These are phyloP conservation scores for Heliothis virescens DNA, from an alignment of 1,140 invertebrate species.

Conservation along the genomic window DNA sequence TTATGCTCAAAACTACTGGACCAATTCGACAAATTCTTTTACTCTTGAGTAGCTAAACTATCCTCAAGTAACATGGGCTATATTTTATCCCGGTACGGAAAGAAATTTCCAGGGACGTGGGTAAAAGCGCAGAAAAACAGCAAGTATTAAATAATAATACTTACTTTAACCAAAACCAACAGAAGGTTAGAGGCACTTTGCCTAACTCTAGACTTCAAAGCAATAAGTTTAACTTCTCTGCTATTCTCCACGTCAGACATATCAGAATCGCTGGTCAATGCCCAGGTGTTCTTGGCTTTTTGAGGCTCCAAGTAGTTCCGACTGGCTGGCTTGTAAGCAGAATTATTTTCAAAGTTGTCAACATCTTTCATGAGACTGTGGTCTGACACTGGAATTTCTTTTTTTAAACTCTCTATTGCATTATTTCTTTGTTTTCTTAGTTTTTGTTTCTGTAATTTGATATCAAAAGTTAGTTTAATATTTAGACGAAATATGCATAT, in stretches of 20 bases:
- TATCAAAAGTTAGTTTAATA: too few relatives aligned
- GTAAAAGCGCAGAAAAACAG: too few relatives aligned
- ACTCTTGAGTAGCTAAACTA: too few relatives aligned
- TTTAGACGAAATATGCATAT: too few relatives aligned
- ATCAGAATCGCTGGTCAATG: conserved; percentile 83
- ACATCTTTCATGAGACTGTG: conserved; percentile 77
- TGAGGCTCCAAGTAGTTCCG: conserved; percentile 73
- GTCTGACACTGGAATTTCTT: conserved; percentile 81
- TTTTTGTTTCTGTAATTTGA: conserved; percentile 79
- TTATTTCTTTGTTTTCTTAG: conserved; percentile 79
- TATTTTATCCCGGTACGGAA: too few relatives aligned
- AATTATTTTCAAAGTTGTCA: conserved; percentile 75
- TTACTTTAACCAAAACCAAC: conserved; percentile 81
- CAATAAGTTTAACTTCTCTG: conserved; percentile 77
- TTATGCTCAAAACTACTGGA: too few relatives aligned
- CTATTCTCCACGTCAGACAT: conserved; percentile 82
- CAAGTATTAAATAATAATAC: conserved; percentile 1
- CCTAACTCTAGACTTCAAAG: conserved; percentile 79
- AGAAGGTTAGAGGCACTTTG: conserved; percentile 83
- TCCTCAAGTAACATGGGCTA: too few relatives aligned
- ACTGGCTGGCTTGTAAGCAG: conserved; percentile 75
- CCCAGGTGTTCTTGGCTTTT: conserved; percentile 65
- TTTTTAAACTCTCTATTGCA: conserved; percentile 80
- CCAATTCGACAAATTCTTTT: too few relatives aligned
- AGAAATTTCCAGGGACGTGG: too few relatives aligned